Evolutionary conservation across 2,113 vertebrate species (phyloP).

Genomic region (Gambusia holbrooki): DNA sequence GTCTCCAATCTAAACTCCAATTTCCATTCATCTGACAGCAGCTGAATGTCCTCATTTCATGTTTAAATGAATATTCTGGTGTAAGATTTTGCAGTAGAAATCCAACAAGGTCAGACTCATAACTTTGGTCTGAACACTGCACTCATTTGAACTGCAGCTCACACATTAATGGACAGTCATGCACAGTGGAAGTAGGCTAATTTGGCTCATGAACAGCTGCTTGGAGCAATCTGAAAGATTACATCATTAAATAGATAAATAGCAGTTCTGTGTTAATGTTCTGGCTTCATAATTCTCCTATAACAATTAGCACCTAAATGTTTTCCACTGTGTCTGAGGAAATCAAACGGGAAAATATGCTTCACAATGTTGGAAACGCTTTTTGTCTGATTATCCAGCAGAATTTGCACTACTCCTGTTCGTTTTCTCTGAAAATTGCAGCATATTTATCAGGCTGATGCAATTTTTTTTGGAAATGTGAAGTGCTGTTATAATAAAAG

Average conservation of each 20-base stretch:
- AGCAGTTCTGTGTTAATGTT: not conserved
- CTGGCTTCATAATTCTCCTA: not conserved
- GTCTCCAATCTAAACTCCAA: not conserved
- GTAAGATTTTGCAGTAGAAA: not conserved
- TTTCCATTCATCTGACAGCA: constrained; percentile 1
- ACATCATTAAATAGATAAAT: constrained; percentile 3
- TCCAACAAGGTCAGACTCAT: not conserved
- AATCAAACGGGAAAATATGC: not conserved
- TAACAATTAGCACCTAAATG: not conserved
- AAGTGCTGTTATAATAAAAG: not conserved
- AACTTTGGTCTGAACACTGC: not conserved
- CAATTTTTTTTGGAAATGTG: not conserved
- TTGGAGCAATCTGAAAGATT: not conserved
- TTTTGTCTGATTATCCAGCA: not conserved
- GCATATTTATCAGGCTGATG: not conserved
- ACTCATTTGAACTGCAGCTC: not conserved
- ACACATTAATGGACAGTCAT: not conserved
- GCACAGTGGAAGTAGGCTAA: not conserved
- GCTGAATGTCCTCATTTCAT: not conserved
- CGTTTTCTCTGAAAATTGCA: not conserved
- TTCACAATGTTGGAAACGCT: not conserved
- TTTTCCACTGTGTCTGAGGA: not conserved
- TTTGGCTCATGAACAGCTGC: not conserved
- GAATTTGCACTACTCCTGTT: not conserved
- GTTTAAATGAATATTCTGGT: not conserved